These are phyloP conservation scores for Eupithecia vulgata DNA, from an alignment of 2,888 invertebrate genomes.

Conservation along the genomic window DNA sequence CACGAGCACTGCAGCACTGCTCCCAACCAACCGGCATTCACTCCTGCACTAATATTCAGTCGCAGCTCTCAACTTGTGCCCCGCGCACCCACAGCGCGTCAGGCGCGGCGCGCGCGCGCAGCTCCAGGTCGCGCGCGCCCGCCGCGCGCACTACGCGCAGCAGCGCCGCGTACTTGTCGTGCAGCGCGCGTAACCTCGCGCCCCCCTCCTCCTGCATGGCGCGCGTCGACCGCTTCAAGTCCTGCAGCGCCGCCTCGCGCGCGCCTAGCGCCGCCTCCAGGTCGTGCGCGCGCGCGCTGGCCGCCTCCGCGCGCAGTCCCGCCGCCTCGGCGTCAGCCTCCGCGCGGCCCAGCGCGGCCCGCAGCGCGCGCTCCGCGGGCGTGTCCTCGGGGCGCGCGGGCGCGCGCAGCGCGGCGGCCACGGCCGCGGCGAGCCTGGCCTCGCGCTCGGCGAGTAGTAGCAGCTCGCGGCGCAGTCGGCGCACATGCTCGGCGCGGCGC, in stretches of 20 bases:
- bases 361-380: conserved; percentile 53
- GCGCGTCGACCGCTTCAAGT: conserved; percentile 76
- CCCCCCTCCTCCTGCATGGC: conserved; percentile 85
- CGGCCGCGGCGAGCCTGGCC: conserved; percentile 60
- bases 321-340: conserved; percentile 73
- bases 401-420: conserved; percentile 41
- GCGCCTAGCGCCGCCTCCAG: conserved; percentile 66
- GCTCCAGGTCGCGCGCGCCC: conserved; percentile 82
- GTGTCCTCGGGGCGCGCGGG: conserved; percentile 35
- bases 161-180: conserved; percentile 85
- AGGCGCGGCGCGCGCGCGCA: conserved; percentile 62
- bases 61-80: too few relatives aligned
- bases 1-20: too few relatives aligned
- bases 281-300: conserved; percentile 77
- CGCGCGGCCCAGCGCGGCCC: conserved; percentile 59
- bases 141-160: conserved; percentile 82
- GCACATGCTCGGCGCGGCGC: conserved; percentile 72
- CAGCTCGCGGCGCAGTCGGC: conserved; percentile 74
- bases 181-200: conserved; percentile 82
- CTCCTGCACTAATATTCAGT: too few relatives aligned
- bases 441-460: conserved; percentile 73
- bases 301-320: conserved; percentile 77
- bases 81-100: conserved; percentile 38
- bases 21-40: too few relatives aligned
- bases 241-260: conserved; percentile 75